A percentile compares a stretch with the other conserved stretches of the same genome.
Conservation (phyloP, 2,888 invertebrate species). For the Maniola hyperantus region DNA sequence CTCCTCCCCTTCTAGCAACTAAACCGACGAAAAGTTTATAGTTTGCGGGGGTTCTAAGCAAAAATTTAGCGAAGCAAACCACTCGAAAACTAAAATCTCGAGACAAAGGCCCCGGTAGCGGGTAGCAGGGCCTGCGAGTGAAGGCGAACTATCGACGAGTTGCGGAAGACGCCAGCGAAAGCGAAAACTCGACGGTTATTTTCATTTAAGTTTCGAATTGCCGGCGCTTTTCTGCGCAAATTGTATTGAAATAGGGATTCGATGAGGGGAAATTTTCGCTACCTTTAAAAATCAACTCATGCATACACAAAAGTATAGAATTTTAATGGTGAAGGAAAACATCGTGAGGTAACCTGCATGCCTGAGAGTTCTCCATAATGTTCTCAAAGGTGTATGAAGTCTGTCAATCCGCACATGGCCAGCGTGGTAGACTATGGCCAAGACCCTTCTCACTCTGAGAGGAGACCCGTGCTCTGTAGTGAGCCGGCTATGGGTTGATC, state of each 20-base stretch:
- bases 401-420: too few relatives aligned
- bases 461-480: too few relatives aligned
- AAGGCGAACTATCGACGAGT: conserved; percentile 54
- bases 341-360: too few relatives aligned
- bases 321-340: background rate
- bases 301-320: background rate
- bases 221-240: conserved; percentile 18
- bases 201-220: conserved; percentile 67
- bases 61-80: conserved; percentile 36
- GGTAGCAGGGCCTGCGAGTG: conserved; percentile 46
- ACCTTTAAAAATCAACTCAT: background rate
- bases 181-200: conserved; percentile 61
- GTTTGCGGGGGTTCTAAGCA: conserved; percentile 20
- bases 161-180: conserved; percentile 46
- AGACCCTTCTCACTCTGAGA: too few relatives aligned
- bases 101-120: conserved; percentile 47
- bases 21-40: conserved; percentile 4
- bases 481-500: too few relatives aligned
- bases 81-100: conserved; percentile 40
- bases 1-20: too few relatives aligned
- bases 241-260: conserved; percentile 19
- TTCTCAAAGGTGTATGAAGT: too few relatives aligned
- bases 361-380: too few relatives aligned
- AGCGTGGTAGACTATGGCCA: too few relatives aligned
- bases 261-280: background rate